Evolutionary conservation across 2,113 vertebrate species (phyloP).

Genomic region (Nesospiza acunhae): DNA sequence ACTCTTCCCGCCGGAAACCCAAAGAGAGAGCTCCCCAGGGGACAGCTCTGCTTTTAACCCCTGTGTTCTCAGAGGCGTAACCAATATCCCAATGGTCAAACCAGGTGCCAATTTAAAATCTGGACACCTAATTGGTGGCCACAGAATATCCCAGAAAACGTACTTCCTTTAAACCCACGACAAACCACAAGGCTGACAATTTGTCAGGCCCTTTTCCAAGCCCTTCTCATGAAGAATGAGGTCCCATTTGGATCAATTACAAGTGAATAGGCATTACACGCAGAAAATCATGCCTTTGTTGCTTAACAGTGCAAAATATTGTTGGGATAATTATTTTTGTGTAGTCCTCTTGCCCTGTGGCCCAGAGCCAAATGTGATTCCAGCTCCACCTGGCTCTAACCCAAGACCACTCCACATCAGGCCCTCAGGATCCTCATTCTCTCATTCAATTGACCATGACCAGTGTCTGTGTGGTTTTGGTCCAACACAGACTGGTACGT

Average conservation of each 20-base stretch:
- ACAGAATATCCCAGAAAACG: no score
- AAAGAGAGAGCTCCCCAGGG: no score
- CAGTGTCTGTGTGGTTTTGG: not conserved
- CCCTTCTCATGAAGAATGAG: slow-evolving; percentile 51
- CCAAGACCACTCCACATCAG: not conserved
- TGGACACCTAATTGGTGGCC: no score
- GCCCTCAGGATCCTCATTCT: slow-evolving; percentile 13
- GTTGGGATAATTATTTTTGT: slow-evolving; percentile 45
- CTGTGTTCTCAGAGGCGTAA: no score
- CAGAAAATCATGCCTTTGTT: slow-evolving; percentile 49
- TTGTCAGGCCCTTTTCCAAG: slow-evolving; percentile 64
- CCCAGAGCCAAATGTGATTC: not conserved
- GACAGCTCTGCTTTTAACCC: no score
- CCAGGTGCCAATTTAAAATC: no score
- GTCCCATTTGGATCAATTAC: slow-evolving; percentile 66
- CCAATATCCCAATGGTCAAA: no score
- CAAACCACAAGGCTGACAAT: slow-evolving; percentile 60
- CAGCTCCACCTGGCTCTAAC: slow-evolving; percentile 13
- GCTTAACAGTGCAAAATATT: slow-evolving; percentile 57
- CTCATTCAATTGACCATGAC: not conserved
- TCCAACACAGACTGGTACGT: not conserved
- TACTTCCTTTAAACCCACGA: no score
- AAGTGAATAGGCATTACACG: slow-evolving; percentile 35
- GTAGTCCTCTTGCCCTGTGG: slow-evolving; percentile 1
- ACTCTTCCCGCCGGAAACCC: no score